These are phyloP conservation scores for Callospermophilus lateralis DNA, from an alignment of 2,113 vertebrate species.

Conservation along the genomic window DNA sequence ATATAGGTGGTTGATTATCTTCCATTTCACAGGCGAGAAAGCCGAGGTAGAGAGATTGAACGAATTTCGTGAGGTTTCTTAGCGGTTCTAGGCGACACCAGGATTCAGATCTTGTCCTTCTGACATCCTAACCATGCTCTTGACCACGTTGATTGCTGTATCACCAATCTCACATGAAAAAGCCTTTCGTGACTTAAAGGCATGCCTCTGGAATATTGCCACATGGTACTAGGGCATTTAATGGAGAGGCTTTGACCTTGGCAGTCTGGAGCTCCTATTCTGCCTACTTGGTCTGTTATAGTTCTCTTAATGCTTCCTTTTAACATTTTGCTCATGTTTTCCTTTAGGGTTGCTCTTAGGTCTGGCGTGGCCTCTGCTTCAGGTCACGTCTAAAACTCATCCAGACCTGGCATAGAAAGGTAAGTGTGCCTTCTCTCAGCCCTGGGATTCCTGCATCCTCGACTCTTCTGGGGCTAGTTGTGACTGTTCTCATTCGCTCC, in stretches of 20 bases:
- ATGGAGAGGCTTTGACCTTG: background rate
- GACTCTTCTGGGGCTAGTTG: background rate
- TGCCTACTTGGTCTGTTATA: background rate
- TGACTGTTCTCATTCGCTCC: background rate
- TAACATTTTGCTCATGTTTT: background rate
- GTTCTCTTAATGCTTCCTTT: background rate
- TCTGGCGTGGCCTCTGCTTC: slow-evolving; percentile 56
- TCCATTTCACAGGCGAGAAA: background rate
- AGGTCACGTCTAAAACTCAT: slow-evolving; percentile 27
- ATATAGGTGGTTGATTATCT: background rate
- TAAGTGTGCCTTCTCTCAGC: slow-evolving; percentile 3
- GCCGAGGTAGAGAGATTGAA: background rate
- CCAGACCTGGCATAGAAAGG: slow-evolving; percentile 46
- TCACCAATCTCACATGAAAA: background rate
- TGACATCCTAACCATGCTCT: background rate
- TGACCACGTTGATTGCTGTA: background rate
- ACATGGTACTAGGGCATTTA: background rate
- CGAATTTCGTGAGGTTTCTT: background rate
- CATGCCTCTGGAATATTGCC: background rate
- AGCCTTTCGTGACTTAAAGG: background rate
- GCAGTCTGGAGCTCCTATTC: background rate
- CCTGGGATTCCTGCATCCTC: background rate
- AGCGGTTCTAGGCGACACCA: background rate
- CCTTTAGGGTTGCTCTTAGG: slow-evolving; percentile 24
- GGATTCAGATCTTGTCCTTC: background rate